These are phyloP conservation scores for Anagyrus pseudococci DNA, from an alignment of 2,888 invertebrate species.

Conservation along the genomic window DNA sequence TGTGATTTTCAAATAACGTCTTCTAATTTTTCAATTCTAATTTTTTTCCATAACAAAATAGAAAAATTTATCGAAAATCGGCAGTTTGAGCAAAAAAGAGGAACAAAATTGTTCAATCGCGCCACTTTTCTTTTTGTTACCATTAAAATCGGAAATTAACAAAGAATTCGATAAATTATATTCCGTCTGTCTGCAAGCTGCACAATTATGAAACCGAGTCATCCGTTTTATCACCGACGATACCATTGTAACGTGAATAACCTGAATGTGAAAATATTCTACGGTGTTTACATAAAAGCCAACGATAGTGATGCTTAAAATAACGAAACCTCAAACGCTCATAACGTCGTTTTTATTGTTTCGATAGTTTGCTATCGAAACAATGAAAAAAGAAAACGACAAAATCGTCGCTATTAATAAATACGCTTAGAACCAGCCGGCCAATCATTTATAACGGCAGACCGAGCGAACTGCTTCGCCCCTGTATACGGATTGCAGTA, in stretches of 20 bases:
- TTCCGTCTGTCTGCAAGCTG: background rate
- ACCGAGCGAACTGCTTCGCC: background rate
- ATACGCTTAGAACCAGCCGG: background rate
- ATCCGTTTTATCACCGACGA: conserved; percentile 6
- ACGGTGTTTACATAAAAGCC: conserved; percentile 4
- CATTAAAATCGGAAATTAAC: background rate
- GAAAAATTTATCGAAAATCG: too few relatives aligned
- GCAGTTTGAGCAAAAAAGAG: too few relatives aligned
- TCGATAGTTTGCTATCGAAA: conserved; percentile 4
- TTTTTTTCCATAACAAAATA: too few relatives aligned
- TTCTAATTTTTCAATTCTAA: too few relatives aligned
- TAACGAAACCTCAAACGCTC: conserved; percentile 10
- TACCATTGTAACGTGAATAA: conserved; percentile 19
- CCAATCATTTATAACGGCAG: background rate
- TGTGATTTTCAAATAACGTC: too few relatives aligned
- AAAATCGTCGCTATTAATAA: conserved; percentile 2
- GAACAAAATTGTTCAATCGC: too few relatives aligned
- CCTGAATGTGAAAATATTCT: conserved; percentile 20
- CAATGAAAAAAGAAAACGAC: background rate
- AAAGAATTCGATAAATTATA: background rate
- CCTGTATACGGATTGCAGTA: background rate
- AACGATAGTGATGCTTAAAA: conserved; percentile 24
- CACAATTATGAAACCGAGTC: background rate
- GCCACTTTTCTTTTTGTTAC: too few relatives aligned
- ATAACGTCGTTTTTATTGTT: too few relatives aligned